phyloP scores from a whole-genome alignment of 2,113 vertebrate species.

The Rana temporaria region DNA sequence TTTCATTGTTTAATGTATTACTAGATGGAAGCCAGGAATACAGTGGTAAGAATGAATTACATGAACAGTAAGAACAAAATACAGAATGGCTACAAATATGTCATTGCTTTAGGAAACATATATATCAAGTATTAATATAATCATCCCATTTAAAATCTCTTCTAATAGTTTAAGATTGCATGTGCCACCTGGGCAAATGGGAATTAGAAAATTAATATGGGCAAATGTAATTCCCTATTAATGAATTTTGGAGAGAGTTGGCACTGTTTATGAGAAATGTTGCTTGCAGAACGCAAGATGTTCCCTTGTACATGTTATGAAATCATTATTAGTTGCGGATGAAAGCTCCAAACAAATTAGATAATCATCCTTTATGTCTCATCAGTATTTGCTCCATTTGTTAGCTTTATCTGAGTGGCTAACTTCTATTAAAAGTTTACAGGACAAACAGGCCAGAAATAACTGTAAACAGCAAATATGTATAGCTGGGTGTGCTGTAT shows the following conservation, averaged over 20 bases:
- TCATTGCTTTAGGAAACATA: background rate
- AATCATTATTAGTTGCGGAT: background rate
- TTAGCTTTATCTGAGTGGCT: constrained; percentile 10
- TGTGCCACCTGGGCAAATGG: no score
- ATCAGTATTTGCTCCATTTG: constrained; percentile 27
- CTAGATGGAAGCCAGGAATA: background rate
- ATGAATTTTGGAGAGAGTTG: background rate
- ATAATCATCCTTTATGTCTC: constrained; percentile 12
- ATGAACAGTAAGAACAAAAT: background rate
- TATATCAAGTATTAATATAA: background rate
- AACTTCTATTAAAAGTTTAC: constrained; percentile 6
- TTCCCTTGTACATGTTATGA: constrained; percentile 4
- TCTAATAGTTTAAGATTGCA: no score
- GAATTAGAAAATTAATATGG: no score
- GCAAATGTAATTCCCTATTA: background rate
- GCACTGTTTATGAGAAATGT: background rate
- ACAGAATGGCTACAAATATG: background rate
- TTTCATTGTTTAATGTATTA: background rate
- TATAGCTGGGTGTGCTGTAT: no score
- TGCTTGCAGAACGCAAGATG: background rate
- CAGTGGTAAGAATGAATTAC: background rate
- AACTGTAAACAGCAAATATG: no score
- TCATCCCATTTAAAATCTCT: no score
- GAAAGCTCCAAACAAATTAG: constrained; percentile 17
- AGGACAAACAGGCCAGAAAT: background rate